Conservation (phyloP, 1,140 invertebrate species). For the Drosophila baimaii region DNA sequence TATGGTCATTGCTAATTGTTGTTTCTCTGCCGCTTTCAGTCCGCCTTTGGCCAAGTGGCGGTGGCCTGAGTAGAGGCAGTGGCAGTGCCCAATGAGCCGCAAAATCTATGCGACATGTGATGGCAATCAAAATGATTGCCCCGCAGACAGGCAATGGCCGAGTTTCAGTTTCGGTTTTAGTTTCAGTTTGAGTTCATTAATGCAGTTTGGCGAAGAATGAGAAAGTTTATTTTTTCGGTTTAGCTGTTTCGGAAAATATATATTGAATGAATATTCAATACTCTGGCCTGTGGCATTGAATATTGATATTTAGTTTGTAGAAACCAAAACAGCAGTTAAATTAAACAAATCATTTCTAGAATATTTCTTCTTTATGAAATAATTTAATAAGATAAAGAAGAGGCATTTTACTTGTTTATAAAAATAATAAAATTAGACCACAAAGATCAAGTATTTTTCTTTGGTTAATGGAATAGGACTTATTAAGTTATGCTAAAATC, state of each 20-base stretch:
- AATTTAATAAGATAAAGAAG: too few species aligned
- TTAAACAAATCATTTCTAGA: too few species aligned
- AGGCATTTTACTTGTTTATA: too few species aligned
- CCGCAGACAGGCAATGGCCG: constrained; percentile 5
- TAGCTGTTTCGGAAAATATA: constrained; percentile 6
- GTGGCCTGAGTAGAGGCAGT: too few species aligned
- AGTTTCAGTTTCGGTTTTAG: constrained; percentile 13
- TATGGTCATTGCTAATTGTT: constrained; percentile 75
- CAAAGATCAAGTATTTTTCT: too few species aligned
- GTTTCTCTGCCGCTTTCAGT: constrained; percentile 27
- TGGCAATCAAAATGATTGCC: constrained; percentile 76
- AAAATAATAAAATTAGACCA: too few species aligned
- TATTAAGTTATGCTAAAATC: too few species aligned
- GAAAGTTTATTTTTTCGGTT: constrained; percentile 50
- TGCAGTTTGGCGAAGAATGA: constrained; percentile 70
- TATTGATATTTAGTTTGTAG: too few species aligned
- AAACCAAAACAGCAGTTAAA: too few species aligned
- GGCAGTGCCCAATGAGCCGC: constrained; percentile 64
- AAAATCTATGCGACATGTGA: constrained; percentile 81
- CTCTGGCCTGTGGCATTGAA: background rate
- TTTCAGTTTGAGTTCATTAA: constrained; percentile 62
- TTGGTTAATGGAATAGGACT: too few species aligned
- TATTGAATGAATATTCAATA: constrained; percentile 38
- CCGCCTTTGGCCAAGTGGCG: constrained; percentile 18
- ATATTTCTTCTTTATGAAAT: too few species aligned